Percentiles rank a stretch among this genome's conserved stretches.
These are phyloP conservation scores for Eubasilissa splendida DNA, from an alignment of 2,888 invertebrate species.

Conservation along the genomic window DNA sequence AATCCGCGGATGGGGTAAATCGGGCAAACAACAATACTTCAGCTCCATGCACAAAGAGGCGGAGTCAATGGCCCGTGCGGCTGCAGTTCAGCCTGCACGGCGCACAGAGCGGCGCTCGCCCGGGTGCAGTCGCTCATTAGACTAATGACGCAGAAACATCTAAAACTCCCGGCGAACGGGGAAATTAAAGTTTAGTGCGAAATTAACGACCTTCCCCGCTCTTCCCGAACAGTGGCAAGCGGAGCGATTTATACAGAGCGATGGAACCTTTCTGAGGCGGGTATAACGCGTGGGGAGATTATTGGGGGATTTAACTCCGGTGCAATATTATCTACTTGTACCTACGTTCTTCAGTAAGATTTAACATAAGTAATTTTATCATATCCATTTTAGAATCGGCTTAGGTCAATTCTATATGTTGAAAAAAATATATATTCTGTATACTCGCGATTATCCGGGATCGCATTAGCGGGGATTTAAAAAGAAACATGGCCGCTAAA, in stretches of 20 bases:
- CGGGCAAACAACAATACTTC: slow-evolving; percentile 24
- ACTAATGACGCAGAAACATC: slow-evolving; percentile 56
- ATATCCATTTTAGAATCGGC: no score
- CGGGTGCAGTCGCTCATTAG: slow-evolving; percentile 48
- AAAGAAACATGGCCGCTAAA: no score
- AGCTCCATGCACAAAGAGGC: slow-evolving; percentile 16
- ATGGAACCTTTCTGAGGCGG: not conserved
- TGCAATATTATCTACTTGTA: no score
- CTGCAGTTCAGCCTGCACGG: slow-evolving; percentile 14
- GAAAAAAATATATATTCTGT: no score
- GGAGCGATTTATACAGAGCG: slow-evolving; percentile 31
- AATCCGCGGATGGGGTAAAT: slow-evolving; percentile 43
- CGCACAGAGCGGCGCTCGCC: not conserved
- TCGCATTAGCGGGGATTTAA: no score
- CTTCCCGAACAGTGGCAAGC: slow-evolving; percentile 17
- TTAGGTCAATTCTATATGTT: no score
- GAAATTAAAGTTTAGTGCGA: slow-evolving; percentile 47
- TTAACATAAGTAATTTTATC: no score
- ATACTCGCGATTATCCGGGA: no score
- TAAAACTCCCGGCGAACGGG: slow-evolving; percentile 46
- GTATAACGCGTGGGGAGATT: not conserved
- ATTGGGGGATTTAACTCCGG: not conserved
- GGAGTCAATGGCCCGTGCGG: slow-evolving; percentile 33
- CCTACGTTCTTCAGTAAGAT: no score
- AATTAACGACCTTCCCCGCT: slow-evolving; percentile 38